These are phyloP conservation scores for Poeciliopsis presidionis DNA, from an alignment of 2,797 vertebrate species.

Conservation along the genomic window DNA sequence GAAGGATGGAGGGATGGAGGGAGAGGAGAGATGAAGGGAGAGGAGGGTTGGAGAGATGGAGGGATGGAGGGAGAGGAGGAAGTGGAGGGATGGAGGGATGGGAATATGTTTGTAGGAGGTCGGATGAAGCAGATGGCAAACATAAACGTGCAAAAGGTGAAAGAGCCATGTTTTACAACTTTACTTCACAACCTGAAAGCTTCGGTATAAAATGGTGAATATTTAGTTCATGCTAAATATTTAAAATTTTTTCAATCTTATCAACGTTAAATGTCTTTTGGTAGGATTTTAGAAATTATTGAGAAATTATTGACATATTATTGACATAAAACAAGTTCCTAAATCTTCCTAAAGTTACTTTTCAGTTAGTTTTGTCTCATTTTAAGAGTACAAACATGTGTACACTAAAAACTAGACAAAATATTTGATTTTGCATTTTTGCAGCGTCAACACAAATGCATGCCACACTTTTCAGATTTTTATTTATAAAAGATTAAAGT, in stretches of 20 bases:
- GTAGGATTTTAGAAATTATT: not conserved
- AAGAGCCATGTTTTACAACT: not conserved
- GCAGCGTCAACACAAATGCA: too few species aligned
- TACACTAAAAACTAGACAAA: too few species aligned
- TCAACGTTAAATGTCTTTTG: not conserved
- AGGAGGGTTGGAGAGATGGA: too few species aligned
- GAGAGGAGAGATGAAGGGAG: not conserved
- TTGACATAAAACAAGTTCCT: too few species aligned
- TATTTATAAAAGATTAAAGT: too few species aligned
- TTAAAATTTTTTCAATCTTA: not conserved
- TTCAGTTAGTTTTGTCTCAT: too few species aligned
- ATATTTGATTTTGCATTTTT: too few species aligned
- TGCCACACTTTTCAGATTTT: too few species aligned
- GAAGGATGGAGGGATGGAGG: conserved; percentile 20
- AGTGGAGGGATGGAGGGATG: conserved; percentile 3
- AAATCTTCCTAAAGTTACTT: too few species aligned
- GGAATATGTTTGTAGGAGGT: conserved; percentile 26
- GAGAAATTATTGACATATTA: too few species aligned
- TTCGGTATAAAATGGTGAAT: not conserved
- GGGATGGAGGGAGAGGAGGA: conserved; percentile 14
- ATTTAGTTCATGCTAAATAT: not conserved
- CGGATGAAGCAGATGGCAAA: conserved; percentile 26
- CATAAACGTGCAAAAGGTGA: not conserved
- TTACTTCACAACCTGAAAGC: not conserved
- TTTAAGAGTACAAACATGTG: too few species aligned